Evolutionary conservation across 1,140 invertebrate genomes (phyloP), one percentile per base, ranked within the genome.

Genomic region (Drosophila arizonae): DNA sequence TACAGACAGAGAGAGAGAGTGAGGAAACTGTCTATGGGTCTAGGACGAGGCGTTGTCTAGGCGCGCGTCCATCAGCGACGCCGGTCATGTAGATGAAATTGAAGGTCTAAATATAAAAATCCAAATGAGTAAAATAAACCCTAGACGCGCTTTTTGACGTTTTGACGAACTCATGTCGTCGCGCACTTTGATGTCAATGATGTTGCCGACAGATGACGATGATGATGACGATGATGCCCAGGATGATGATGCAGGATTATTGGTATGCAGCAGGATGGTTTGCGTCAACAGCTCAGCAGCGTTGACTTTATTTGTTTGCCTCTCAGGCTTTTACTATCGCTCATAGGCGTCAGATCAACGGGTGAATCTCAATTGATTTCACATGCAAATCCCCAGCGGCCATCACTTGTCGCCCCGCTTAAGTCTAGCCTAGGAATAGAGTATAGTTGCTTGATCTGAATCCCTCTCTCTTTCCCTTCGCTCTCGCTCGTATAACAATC

Each of bases 141-240:
- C 52, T 11, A 74, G 76, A 73, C 61, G 72, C 55, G 21, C 36
- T 65, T 57, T 67, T 79, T 65, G 55, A 72, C 64, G 63, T 77
- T 85, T 86, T 86, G 81, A 86, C 78, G 82, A 79, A 86, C 81
- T 86, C 52, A 55, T 88, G 84, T 84, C 79, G 84, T 76, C 84
- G 76, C 63, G 36, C 45, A 68, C 78, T 86, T 86, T 86, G 79
- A 82, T 80, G 70, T 80, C 50, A 28, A 45, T 48, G 41, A 43
- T 26, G 63, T 60, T 69, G 60, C 39, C 56, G 74, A 64, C 68
- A 55, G 45, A 61, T 15, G 43, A 50, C 26, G 36, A 57, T 21
- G 61, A 45, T 65, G 67, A 45, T 39, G 36, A 72, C 70, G 61
- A 65, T 52, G 36, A 39, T 51, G 73, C 24, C 48, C 76, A 86